These are phyloP conservation scores for Pteronotus mesoamericanus DNA, from an alignment of 2,797 vertebrate genomes.

Conservation along the genomic window DNA sequence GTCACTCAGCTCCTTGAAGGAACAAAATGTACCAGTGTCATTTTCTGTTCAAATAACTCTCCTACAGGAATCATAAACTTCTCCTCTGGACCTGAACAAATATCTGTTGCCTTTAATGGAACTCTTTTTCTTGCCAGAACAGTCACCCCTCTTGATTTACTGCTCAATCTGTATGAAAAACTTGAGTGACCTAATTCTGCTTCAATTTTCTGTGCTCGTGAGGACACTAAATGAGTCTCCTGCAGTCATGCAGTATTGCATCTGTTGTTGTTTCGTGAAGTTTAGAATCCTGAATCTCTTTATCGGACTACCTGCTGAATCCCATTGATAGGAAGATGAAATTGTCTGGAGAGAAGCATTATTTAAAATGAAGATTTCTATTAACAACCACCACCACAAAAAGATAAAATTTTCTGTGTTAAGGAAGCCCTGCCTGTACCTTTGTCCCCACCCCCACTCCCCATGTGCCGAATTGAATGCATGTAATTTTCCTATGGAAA, in stretches of 20 bases:
- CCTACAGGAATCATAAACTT: constrained; percentile 74
- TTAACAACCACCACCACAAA: constrained; percentile 24
- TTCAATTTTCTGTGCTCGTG: constrained; percentile 71
- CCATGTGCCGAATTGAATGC: neutral
- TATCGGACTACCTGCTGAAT: constrained; percentile 73
- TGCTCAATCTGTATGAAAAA: constrained; percentile 76
- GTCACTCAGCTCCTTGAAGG: constrained; percentile 55
- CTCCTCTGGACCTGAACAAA: constrained; percentile 72
- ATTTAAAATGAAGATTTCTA: constrained; percentile 70
- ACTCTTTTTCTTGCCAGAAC: constrained; percentile 68
- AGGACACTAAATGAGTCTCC: constrained; percentile 61
- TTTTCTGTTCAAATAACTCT: constrained; percentile 75
- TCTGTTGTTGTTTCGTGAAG: constrained; percentile 72
- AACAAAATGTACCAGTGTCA: constrained; percentile 63
- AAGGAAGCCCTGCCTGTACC: neutral
- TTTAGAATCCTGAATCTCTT: constrained; percentile 74
- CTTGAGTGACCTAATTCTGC: constrained; percentile 72
- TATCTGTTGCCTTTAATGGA: constrained; percentile 73
- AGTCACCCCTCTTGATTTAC: constrained; percentile 72
- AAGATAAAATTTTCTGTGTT: neutral
- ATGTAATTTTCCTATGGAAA: neutral
- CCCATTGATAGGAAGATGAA: constrained; percentile 61
- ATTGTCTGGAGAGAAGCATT: constrained; percentile 69
- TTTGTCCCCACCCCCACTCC: neutral
- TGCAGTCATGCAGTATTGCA: constrained; percentile 63